Percentiles rank a stretch among this genome's conserved stretches.
phyloP scores from a whole-genome alignment of 1,140 invertebrate species.

The Drosophila novamexicana region DNA sequence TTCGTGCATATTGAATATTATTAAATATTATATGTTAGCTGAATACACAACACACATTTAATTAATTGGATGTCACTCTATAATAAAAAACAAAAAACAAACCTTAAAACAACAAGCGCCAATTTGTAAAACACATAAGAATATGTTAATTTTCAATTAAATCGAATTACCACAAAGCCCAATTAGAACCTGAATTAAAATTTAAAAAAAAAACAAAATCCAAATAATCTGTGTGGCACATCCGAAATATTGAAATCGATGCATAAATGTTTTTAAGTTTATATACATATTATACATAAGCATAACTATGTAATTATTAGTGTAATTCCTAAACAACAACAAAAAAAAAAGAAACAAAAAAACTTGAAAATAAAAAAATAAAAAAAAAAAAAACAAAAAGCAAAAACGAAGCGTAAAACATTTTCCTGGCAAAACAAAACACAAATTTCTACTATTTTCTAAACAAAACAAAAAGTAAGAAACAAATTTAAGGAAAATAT shows the following conservation, averaged over 20 bases:
- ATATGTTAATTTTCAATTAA: slow-evolving; percentile 53
- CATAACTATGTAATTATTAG: slow-evolving; percentile 83
- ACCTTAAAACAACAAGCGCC: slow-evolving; percentile 6
- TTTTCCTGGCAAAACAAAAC: slow-evolving; percentile 45
- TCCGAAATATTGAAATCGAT: slow-evolving; percentile 66
- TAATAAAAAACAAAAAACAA: slow-evolving; percentile 19
- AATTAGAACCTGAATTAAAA: slow-evolving; percentile 17
- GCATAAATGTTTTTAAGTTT: slow-evolving; percentile 81
- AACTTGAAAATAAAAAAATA: not conserved
- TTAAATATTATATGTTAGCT: slow-evolving; percentile 72
- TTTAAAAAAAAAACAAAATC: slow-evolving; percentile 38
- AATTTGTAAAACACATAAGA: slow-evolving; percentile 41
- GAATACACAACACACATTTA: slow-evolving; percentile 62
- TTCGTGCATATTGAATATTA: slow-evolving; percentile 76
- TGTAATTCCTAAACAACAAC: slow-evolving; percentile 77
- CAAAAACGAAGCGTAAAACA: slow-evolving; percentile 51
- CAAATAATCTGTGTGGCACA: slow-evolving; percentile 59
- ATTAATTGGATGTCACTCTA: slow-evolving; percentile 57
- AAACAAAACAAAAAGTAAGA: slow-evolving; percentile 37
- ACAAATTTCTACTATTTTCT: slow-evolving; percentile 64
- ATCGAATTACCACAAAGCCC: slow-evolving; percentile 41
- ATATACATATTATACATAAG: slow-evolving; percentile 70
- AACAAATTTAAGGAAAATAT: slow-evolving; percentile 44
- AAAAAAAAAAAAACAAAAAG: slow-evolving; percentile 17
- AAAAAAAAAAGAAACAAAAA: slow-evolving; percentile 2